Evolutionary conservation across 2,113 vertebrate species (phyloP).

Genomic region (Lasiurus borealis): DNA sequence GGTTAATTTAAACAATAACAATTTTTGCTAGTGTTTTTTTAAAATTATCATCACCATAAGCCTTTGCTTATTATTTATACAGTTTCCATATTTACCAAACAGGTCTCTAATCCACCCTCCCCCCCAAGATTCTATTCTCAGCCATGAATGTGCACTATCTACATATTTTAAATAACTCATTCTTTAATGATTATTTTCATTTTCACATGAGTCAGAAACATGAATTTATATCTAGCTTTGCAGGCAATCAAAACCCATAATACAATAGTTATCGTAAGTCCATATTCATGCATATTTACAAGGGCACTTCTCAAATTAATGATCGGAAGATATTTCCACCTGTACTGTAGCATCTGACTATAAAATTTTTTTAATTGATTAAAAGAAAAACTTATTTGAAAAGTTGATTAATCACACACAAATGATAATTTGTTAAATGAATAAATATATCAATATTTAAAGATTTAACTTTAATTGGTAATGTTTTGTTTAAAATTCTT

Average conservation of each 20-base stretch:
- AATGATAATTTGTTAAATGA: slow-evolving; percentile 31
- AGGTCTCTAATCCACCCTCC: background rate
- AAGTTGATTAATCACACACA: background rate
- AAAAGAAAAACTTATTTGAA: slow-evolving; percentile 30
- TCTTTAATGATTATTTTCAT: background rate
- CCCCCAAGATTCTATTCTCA: background rate
- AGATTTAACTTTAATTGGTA: background rate
- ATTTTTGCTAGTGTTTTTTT: background rate
- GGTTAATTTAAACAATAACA: background rate
- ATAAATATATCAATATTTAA: slow-evolving; percentile 25
- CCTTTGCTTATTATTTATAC: slow-evolving; percentile 15
- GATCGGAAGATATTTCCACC: background rate
- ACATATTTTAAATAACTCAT: slow-evolving; percentile 9
- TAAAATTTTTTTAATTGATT: background rate
- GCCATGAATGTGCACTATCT: background rate
- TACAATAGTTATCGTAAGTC: background rate
- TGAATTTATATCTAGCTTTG: slow-evolving; percentile 19
- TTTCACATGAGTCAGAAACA: background rate
- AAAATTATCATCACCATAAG: background rate
- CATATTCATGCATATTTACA: background rate
- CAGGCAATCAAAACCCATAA: background rate
- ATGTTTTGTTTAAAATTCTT: slow-evolving; percentile 18
- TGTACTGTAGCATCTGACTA: background rate
- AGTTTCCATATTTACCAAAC: background rate
- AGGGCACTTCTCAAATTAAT: background rate